Evolutionary conservation across 2,113 vertebrate genomes (phyloP).

Genomic region (Hirundichthys speculiger): DNA sequence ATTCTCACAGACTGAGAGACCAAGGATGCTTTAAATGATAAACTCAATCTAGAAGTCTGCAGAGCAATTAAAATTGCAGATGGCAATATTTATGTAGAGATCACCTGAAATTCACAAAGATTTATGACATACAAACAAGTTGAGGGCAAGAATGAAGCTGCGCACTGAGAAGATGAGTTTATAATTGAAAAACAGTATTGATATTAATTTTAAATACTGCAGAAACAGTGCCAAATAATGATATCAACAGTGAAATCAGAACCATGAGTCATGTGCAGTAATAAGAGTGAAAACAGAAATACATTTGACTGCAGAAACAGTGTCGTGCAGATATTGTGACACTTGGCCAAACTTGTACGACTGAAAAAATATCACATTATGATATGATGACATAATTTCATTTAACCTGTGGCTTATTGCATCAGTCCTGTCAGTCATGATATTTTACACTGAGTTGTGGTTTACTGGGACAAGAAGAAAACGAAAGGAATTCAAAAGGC

Average conservation of each 20-base stretch:
- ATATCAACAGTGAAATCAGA: too few species aligned
- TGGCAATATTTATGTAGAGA: background rate
- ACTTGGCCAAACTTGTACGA: rapidly evolving
- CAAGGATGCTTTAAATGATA: slow-evolving; percentile 5
- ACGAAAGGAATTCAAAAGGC: background rate
- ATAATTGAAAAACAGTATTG: background rate
- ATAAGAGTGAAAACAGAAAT: background rate
- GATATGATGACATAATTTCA: slow-evolving; percentile 4
- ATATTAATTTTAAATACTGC: background rate
- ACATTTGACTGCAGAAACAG: too few species aligned
- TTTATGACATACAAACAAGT: background rate
- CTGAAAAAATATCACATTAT: background rate
- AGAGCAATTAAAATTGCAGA: background rate
- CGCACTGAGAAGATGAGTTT: slow-evolving; percentile 4
- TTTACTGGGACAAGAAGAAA: background rate
- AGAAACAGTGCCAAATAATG: too few species aligned
- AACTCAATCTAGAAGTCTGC: background rate
- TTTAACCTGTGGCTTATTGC: background rate
- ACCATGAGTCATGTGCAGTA: background rate
- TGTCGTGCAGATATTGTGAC: background rate
- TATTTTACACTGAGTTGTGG: background rate
- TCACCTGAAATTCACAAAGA: background rate
- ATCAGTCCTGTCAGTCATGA: background rate
- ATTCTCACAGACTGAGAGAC: background rate
- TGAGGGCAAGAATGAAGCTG: background rate